Percentiles rank a stretch among this genome's conserved stretches.
phyloP scores from a whole-genome alignment of 2,888 invertebrate species.

The Frankliniella fusca region DNA sequence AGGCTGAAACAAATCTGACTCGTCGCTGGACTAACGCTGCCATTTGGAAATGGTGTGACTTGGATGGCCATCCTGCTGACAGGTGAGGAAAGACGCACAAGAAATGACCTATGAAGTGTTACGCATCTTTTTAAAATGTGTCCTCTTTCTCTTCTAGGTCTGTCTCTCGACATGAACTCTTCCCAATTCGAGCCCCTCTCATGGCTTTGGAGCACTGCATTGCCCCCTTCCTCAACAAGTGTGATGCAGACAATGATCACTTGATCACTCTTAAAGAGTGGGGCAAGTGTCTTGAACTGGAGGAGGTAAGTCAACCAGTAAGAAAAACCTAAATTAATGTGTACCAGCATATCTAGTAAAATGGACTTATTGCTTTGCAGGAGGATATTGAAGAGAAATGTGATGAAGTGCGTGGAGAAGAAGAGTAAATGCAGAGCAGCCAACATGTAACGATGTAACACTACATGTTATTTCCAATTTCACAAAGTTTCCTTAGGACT shows the following conservation, averaged over 20 bases:
- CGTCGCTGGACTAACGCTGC: conserved; percentile 88
- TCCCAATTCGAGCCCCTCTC: conserved; percentile 91
- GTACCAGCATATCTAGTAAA: conserved; percentile 3
- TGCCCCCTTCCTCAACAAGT: conserved; percentile 88
- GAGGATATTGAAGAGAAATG: conserved; percentile 75
- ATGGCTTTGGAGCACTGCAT: conserved; percentile 97
- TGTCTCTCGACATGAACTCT: conserved; percentile 90
- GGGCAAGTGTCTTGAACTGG: conserved; percentile 81
- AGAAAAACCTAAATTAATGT: neutral
- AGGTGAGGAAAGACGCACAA: conserved; percentile 50
- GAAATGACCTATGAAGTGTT: conserved; percentile 23
- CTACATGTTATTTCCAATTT: neutral
- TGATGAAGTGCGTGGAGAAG: conserved; percentile 63
- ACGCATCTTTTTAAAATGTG: neutral
- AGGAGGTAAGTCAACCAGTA: conserved; percentile 56
- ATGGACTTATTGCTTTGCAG: conserved; percentile 50
- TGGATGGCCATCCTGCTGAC: conserved; percentile 88
- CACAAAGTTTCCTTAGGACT: too few species aligned
- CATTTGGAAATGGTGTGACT: conserved; percentile 97
- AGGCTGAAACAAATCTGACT: conserved; percentile 81
- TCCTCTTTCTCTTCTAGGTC: conserved; percentile 49
- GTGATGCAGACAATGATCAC: conserved; percentile 85
- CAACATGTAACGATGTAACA: conserved; percentile 27
- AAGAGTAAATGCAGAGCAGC: conserved; percentile 28
- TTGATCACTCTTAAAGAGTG: conserved; percentile 88